Base-by-base conservation (phyloP, 2,113 vertebrate species). In the Rhinolophus sinicus region DNA sequence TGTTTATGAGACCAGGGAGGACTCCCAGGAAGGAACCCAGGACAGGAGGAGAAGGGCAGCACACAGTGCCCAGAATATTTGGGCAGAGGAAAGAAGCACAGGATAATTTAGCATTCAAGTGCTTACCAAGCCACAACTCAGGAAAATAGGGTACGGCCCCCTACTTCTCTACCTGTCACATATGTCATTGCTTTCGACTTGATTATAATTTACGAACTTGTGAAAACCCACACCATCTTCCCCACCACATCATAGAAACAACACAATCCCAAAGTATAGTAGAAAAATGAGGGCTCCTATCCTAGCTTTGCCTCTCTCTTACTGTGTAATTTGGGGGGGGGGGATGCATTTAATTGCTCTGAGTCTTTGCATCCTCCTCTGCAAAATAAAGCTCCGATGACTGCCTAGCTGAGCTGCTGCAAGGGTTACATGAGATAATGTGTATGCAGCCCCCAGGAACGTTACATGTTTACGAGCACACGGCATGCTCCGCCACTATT, bases 311-410 rank as follows among this genome's bases (percentile, higher is more conserved):
- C 16, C n/a, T 84, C 56, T 52, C 33, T 62, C 35, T 67, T 28
- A 35, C 1, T 72, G 24, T 14, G 30, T n/a, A 47, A 54, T 33
- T 38, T 58, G 11, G 52, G 52, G 1, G 6, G 22, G 16, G 4
- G 9, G 35, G 16, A 67, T 47, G 5, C 14, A 14, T 47, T 90
- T 64, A 60, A 60, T 72, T 47, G 78, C 67, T 30, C 81, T 24
- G 40, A 92, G 33, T 19, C 81, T 90, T 65, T 92, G 35, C 26
- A 81, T 28, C 13, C 24, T 83, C 33, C 30, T 78, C 30, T 81
- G 14, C 21, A 69, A 95, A 26, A 67, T 0, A 87, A 35, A 92
- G 30, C 75, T 24, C 1, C 21, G 4, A 10, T 0, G 58, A 52
- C 44, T 22, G 3, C 47, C 84, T 52, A 6, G 65, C 38, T 47